These are phyloP conservation scores for Neodiprion fabricii DNA, from an alignment of 1,140 invertebrate species.

Conservation along the genomic window DNA sequence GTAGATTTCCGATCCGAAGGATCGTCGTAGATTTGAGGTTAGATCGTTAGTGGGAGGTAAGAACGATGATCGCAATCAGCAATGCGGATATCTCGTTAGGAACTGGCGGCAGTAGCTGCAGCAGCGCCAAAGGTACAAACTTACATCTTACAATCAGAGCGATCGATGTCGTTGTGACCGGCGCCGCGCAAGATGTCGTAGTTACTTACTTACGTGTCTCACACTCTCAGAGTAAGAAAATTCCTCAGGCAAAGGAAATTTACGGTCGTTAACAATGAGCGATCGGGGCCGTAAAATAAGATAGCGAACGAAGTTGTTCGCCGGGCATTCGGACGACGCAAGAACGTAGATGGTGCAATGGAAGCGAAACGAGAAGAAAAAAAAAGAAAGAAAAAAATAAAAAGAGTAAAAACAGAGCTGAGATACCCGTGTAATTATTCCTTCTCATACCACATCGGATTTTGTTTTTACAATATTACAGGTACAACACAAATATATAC, in stretches of 20 bases:
- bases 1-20: too few relatives aligned
- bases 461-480: neutral
- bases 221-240: neutral
- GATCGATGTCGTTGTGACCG: conserved; percentile 3
- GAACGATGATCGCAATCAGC: too few relatives aligned
- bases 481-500: neutral
- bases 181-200: neutral
- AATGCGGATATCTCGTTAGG: too few relatives aligned
- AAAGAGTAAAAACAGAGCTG: neutral
- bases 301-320: too few relatives aligned
- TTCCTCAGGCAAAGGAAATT: neutral
- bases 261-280: too few relatives aligned
- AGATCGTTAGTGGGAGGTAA: too few relatives aligned
- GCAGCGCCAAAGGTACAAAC: too few relatives aligned
- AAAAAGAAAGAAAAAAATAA: neutral
- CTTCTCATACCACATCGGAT: neutral
- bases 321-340: neutral
- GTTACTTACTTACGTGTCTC: neutral
- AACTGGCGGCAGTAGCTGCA: too few relatives aligned
- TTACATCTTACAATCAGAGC: neutral
- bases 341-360: neutral
- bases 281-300: too few relatives aligned
- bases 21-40: too few relatives aligned
- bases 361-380: neutral
- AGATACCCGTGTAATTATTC: neutral